Evolutionary conservation across 2,888 invertebrate genomes (phyloP).

Genomic region (Chrysomela aeneicollis): DNA sequence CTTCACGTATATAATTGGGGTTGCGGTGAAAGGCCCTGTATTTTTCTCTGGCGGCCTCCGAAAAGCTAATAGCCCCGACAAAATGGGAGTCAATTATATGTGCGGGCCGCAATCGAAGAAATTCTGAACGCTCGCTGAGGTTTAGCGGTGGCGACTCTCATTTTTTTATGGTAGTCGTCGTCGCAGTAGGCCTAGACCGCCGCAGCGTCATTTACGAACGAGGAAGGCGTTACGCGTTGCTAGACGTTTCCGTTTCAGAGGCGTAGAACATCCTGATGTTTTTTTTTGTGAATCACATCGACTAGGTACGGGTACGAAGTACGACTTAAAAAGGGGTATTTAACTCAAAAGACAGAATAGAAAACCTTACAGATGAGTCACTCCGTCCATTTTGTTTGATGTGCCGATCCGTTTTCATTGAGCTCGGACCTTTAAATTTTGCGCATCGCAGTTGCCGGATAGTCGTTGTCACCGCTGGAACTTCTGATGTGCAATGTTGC

Average conservation of each 20-base stretch:
- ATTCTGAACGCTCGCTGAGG: slow-evolving; percentile 44
- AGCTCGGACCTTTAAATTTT: no score
- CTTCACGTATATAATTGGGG: slow-evolving; percentile 31
- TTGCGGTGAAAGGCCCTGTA: slow-evolving; percentile 26
- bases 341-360: background rate
- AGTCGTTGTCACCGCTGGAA: no score
- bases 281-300: background rate
- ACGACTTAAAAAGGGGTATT: background rate
- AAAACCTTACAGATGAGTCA: no score
- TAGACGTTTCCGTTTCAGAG: slow-evolving; percentile 45
- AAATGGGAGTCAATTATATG: slow-evolving; percentile 43
- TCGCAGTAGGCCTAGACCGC: slow-evolving; percentile 24
- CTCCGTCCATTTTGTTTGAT: no score
- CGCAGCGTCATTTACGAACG: slow-evolving; percentile 36
- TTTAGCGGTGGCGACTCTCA: slow-evolving; percentile 47
- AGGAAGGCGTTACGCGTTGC: slow-evolving; percentile 41
- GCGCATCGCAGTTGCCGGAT: no score
- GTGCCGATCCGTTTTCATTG: no score
- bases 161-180: slow-evolving; percentile 32
- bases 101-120: slow-evolving; percentile 39
- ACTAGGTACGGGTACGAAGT: no score
- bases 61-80: slow-evolving; percentile 27
- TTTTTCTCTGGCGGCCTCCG: slow-evolving; percentile 12
- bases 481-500: no score
- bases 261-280: slow-evolving; percentile 10